phyloP scores from a whole-genome alignment of 2,797 vertebrate genomes.

The Tapera naevia region DNA sequence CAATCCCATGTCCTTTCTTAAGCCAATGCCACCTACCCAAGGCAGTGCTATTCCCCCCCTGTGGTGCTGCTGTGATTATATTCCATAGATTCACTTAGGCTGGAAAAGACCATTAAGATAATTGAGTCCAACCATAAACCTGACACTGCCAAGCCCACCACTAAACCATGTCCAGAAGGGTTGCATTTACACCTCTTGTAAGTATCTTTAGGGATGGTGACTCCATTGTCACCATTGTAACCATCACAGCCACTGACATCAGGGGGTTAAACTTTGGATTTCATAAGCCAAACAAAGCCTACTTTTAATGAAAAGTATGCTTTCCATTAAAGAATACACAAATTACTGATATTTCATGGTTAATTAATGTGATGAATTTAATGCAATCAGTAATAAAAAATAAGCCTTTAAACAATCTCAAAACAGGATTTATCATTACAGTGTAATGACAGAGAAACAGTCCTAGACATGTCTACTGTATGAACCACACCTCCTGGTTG shows the following conservation, averaged over 20 bases:
- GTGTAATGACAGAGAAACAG: conserved; percentile 32
- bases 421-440: neutral
- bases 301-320: conserved; percentile 1
- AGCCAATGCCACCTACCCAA: neutral
- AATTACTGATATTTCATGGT: neutral
- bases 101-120: neutral
- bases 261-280: neutral
- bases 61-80: neutral
- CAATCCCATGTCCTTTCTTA: neutral
- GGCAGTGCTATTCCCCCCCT: neutral
- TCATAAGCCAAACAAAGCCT: neutral
- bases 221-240: neutral
- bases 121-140: too few relatives aligned
- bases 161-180: neutral
- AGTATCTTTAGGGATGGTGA: neutral
- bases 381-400: neutral
- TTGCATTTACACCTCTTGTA: fast-evolving
- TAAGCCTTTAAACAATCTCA: neutral
- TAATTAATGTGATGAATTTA: neutral
- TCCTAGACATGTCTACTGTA: neutral
- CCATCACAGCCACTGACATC: neutral
- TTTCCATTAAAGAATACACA: neutral
- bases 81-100: neutral
- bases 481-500: neutral
- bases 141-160: neutral